phyloP scores from a whole-genome alignment of 2,888 invertebrate genomes.

The Siphlonurus alternatus region DNA sequence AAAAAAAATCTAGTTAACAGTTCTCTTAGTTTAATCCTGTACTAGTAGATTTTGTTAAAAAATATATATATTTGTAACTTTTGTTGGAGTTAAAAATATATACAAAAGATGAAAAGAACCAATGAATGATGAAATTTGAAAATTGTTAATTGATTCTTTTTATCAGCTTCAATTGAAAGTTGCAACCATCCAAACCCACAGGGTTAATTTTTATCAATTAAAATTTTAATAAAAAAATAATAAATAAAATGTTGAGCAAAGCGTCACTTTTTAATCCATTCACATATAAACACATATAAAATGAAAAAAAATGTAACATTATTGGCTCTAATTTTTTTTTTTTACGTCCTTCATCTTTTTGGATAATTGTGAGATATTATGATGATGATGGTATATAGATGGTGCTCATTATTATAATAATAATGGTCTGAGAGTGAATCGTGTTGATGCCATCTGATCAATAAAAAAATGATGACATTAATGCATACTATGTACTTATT shows the following conservation, averaged over 20 bases:
- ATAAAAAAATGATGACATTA: background rate
- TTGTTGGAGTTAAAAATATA: background rate
- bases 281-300: background rate
- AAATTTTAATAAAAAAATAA: constrained; percentile 1
- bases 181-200: constrained; percentile 3
- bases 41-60: background rate
- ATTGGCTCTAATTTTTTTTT: constrained; percentile 3
- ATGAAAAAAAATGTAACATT: background rate
- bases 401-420: background rate
- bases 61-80: background rate
- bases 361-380: constrained; percentile 1
- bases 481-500: background rate
- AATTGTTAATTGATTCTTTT: background rate
- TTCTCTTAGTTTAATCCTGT: background rate
- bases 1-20: too few species aligned
- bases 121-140: background rate
- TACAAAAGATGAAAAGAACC: background rate
- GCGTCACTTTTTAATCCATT: background rate
- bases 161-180: background rate
- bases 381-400: background rate
- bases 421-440: background rate
- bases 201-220: constrained; percentile 1
- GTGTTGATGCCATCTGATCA: background rate
- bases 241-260: background rate
- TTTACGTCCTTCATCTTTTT: constrained; percentile 2